phyloP scores from a whole-genome alignment of 2,888 invertebrate genomes.

The Neoascia interrupta region DNA sequence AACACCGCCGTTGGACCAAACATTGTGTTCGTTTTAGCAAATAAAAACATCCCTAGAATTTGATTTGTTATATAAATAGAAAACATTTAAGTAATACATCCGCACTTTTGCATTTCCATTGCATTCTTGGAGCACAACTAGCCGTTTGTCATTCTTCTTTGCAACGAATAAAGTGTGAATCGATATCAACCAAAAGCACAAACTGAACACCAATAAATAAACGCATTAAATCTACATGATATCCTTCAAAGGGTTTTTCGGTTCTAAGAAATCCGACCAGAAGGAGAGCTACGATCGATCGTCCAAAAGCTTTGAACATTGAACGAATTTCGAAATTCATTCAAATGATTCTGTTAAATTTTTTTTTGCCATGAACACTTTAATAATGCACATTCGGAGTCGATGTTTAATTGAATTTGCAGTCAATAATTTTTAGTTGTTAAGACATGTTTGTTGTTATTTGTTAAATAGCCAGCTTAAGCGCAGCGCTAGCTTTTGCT shows the following conservation, averaged over 20 bases:
- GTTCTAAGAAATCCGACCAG: conserved; percentile 34
- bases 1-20: conserved; percentile 11
- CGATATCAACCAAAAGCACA: conserved; percentile 55
- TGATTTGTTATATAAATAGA: conserved; percentile 43
- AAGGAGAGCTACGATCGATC: conserved; percentile 28
- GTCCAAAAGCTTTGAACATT: neutral
- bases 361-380: conserved; percentile 10
- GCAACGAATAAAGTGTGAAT: conserved; percentile 62
- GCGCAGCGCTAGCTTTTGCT: conserved; percentile 32
- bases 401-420: too few species aligned
- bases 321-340: conserved; percentile 3
- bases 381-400: neutral
- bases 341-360: conserved; percentile 43
- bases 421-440: conserved; percentile 10
- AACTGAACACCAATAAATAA: conserved; percentile 5
- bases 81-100: conserved; percentile 21
- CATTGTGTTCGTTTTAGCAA: conserved; percentile 54
- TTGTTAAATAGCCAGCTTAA: conserved; percentile 26
- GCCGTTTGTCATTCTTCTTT: conserved; percentile 62
- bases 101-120: too few species aligned
- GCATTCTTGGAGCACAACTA: conserved; percentile 40
- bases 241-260: conserved; percentile 51
- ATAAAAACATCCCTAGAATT: conserved; percentile 3
- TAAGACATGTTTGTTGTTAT: conserved; percentile 15
- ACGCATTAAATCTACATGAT: neutral